Base-by-base conservation (phyloP, 2,888 invertebrate species). In the Aelia acuminata region DNA sequence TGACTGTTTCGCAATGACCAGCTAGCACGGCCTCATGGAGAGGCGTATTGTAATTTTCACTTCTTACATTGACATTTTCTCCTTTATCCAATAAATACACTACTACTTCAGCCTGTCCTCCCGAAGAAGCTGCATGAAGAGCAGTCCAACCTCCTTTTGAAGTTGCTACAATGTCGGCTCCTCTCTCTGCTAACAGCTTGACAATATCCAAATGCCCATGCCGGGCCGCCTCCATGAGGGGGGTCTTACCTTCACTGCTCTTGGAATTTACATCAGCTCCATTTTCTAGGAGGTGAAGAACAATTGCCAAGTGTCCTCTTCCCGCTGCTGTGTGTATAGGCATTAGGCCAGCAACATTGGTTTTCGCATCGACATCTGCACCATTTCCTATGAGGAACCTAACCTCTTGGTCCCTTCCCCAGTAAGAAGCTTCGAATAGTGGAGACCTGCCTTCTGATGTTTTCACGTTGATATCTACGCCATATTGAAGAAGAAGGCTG, bases 141-240 rank as follows among this genome's bases (percentile, higher is more conserved):
- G 84, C 84, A n/a, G 84, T 84, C 84, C 84, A 84, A 15, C 84
- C 50, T 48, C 26, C 47, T 47, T 80, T 80, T 20, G 84, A 26
- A 22, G 31, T 31, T 0, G 49, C 84, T 50, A 50, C 50, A n/a
- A 49, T 10, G 22, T 84, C 50, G 3, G 84, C 84, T 26, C 84
- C 84, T 18, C 13, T 35, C 31, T 84, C 20, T 11, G 49, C 1
- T n/a, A 84, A 18, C 8, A 49, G 3, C 31, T 49, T 49, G 3
- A 50, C 84, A 18, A 84, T 47, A 11, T 48, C 48, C 1, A 49
- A 5, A 22, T 49, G 84, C 22, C 84, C 84, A 18, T 35, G 20
- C 20, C 20, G 35, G 13, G 84, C 84, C 20, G 84, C 84, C 7
- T 84, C 48, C 10, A 49, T 49, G 1, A 84, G 31, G 3, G 84